Conservation (phyloP, 2,113 vertebrate species). For the Ochotona princeps region DNA sequence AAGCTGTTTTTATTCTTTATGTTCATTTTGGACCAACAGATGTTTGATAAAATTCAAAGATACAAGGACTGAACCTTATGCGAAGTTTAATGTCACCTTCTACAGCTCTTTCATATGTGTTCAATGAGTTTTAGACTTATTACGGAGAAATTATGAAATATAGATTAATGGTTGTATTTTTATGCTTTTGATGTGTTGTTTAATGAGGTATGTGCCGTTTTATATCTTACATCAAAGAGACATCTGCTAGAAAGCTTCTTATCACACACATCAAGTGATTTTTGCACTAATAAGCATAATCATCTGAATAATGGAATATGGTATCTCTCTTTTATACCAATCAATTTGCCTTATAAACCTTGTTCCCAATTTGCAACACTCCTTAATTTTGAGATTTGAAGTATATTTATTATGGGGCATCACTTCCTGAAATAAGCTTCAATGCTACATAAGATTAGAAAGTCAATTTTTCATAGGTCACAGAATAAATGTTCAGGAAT, state of each 20-base stretch:
- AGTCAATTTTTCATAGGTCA: not conserved
- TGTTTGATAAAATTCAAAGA: slow-evolving; percentile 71
- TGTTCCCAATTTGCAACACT: slow-evolving; percentile 44
- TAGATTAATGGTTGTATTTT: slow-evolving; percentile 87
- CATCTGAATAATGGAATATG: slow-evolving; percentile 79
- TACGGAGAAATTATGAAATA: slow-evolving; percentile 84
- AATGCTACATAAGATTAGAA: not conserved
- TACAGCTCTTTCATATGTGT: slow-evolving; percentile 76
- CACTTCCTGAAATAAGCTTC: slow-evolving; percentile 21
- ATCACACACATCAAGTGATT: slow-evolving; percentile 82
- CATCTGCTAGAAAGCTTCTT: slow-evolving; percentile 80
- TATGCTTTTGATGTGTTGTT: slow-evolving; percentile 87
- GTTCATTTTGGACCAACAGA: slow-evolving; percentile 63
- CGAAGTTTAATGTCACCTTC: slow-evolving; percentile 70
- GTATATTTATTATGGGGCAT: not conserved
- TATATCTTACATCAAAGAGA: slow-evolving; percentile 86
- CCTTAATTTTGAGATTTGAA: slow-evolving; percentile 56
- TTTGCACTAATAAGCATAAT: slow-evolving; percentile 82
- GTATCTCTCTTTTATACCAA: slow-evolving; percentile 65
- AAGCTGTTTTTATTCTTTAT: slow-evolving; percentile 51
- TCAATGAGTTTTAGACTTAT: slow-evolving; percentile 75
- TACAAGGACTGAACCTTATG: slow-evolving; percentile 67
- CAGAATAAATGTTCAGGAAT: not conserved
- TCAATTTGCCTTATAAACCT: slow-evolving; percentile 53
- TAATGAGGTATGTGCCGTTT: slow-evolving; percentile 85